Evolutionary conservation across 2,797 vertebrate species (phyloP), one percentile per base, ranked within the genome.

Genomic region (Girardinus metallicus): DNA sequence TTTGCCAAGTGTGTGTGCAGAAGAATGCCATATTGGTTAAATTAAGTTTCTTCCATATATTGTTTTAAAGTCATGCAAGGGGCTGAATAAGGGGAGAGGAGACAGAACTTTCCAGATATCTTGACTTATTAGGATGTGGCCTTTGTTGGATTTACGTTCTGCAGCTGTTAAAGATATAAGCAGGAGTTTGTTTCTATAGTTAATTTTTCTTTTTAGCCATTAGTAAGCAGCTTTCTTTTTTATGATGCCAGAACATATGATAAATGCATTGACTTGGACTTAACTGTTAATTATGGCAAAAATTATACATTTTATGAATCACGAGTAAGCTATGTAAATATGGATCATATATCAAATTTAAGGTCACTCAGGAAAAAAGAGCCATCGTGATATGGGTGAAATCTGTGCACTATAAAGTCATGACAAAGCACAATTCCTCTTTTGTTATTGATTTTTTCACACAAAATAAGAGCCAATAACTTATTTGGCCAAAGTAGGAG

Each of bases 111-210:
- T 92, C 86, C 83, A 87, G 87, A 87, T 75, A 78, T 75, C 36
- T 34, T 86, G 87, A 89, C 83, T 85, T 84, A 81, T 8, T 66
- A 81, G 26, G 77, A 77, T 60, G 75, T 55, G 34, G 78, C 81
- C 81, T 73, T 83, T 39, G 68, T 74, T 81, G 91, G 91, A 92
- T 91, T 92, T 86, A 94, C 62, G 82, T 81, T 34, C 51, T 73
- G 71, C 88, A 92, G 83, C 89, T 94, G 92, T 79, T 78, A 60
- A 78, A 87, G 76, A 85, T 78, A 86, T 88, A 80, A 79, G 68
- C 23, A 78, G 76, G 68, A 82, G 66, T 49, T 82, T 76, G 21
- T 53, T 53, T 53, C 23, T 53, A 47, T 1, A 10, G 21, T 26
- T 53, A 53, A 10, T 10, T 53, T 53, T 53, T 26, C 8, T 53